Conservation (phyloP, 2,888 invertebrate species). For the Noctua fimbriata region DNA sequence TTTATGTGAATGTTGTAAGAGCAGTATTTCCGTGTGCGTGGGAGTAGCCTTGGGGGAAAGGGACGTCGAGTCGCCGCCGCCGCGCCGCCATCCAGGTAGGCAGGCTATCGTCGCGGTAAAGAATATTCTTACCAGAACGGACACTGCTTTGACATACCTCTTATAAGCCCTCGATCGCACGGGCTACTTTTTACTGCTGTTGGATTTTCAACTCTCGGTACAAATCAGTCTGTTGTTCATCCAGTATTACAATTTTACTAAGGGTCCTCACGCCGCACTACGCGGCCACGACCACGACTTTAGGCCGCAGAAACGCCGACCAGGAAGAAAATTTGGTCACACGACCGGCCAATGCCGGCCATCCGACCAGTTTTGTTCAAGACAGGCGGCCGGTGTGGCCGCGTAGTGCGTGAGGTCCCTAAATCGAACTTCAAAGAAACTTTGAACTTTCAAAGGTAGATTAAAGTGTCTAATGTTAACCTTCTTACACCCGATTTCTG, state of each 20-base stretch:
- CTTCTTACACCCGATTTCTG: no score
- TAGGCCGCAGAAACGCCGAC: neutral
- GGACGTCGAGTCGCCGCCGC: constrained; percentile 82
- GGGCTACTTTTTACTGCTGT: neutral
- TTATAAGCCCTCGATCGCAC: neutral
- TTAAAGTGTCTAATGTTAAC: no score
- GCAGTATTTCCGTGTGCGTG: constrained; percentile 69
- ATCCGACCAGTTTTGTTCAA: no score
- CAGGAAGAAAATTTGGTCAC: neutral
- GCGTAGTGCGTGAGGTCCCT: no score
- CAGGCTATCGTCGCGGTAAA: constrained; percentile 76
- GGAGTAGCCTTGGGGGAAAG: constrained; percentile 86
- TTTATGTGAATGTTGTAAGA: constrained; percentile 62
- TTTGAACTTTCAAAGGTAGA: no score
- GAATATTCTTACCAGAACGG: constrained; percentile 58
- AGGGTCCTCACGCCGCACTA: neutral
- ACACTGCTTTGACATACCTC: constrained; percentile 9
- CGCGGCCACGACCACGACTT: neutral
- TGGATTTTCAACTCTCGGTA: neutral
- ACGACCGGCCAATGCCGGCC: no score
- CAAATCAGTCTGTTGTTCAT: neutral
- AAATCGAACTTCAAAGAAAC: no score
- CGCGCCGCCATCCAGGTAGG: constrained; percentile 83
- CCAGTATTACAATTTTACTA: neutral
- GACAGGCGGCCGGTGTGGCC: no score